Evolutionary conservation across 2,113 vertebrate species (phyloP).

Genomic region (Daubentonia madagascariensis): DNA sequence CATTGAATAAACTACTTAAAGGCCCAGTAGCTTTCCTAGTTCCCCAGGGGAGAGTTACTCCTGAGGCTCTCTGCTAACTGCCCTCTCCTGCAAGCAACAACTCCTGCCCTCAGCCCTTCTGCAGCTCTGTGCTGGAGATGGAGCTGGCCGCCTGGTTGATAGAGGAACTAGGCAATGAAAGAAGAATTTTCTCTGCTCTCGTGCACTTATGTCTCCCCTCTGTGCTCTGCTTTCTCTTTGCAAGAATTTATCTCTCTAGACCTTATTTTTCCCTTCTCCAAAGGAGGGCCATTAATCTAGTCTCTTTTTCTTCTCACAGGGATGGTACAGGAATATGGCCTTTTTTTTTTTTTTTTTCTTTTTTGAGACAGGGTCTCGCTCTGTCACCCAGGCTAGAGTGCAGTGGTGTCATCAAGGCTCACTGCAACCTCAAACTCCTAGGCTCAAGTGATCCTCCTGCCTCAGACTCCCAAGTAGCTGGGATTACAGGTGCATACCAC

Average conservation of each 20-base stretch:
- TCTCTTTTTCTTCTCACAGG: not conserved
- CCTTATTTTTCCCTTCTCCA: not conserved
- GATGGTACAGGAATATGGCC: not conserved
- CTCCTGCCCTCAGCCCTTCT: not conserved
- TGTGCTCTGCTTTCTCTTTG: not conserved
- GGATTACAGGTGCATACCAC: too few species aligned
- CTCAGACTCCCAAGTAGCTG: too few species aligned
- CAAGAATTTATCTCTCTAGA: not conserved
- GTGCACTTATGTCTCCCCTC: not conserved
- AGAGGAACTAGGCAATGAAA: not conserved
- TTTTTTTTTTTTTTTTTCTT: too few species aligned
- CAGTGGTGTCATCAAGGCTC: too few species aligned
- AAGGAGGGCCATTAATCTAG: not conserved
- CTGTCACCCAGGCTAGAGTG: too few species aligned
- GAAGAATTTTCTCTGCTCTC: not conserved
- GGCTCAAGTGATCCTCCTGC: too few species aligned
- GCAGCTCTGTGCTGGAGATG: not conserved
- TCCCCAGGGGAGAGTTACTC: not conserved
- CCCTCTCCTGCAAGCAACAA: not conserved
- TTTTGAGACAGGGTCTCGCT: too few species aligned
- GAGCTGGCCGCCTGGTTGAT: not conserved
- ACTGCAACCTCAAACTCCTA: too few species aligned
- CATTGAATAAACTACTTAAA: slow-evolving; percentile 55
- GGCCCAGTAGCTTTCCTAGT: not conserved
- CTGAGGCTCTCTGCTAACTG: not conserved